Base-by-base conservation (phyloP, 2,797 vertebrate genomes). In the Labeo calbasu region DNA sequence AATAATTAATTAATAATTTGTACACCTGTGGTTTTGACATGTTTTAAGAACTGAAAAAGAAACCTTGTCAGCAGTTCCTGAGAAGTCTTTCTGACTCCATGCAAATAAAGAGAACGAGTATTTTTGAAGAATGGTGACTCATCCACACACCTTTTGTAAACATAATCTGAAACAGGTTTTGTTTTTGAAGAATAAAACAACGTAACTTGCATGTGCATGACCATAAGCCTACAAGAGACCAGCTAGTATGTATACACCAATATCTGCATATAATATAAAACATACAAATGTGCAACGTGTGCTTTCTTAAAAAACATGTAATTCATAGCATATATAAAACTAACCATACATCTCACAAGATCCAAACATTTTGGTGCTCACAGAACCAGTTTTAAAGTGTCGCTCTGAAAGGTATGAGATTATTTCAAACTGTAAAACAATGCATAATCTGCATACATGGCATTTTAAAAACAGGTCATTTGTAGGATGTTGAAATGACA, bases 101-200 rank as follows among this genome's bases (percentile, higher is more conserved):
- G 65, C 28, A 66, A 19, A 17, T 36, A 19, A 46, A 25, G n/a
- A 71, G n/a, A 71, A 25, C 12, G 28, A 19, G 46, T 53, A 36
- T 53, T 21, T 73, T 25, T 75, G 12, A 53, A 75, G 17, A 75
- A 36, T 0, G 4, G 46, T 55, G 71, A 75, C 25, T 72, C 70
- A 28, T 50, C 48, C 25, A 75, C 71, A 53, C 17, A 75, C 71
- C 71, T 75, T 75, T 75, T 55, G 71, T 55, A 55, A 75, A 36
- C 71, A 73, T 32, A 55, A 75, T 36, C 10, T 75, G 17, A 53
- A 75, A 75, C 50, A 53, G 71, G 71, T 75, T 75, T 75, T 21
- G 25, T 75, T 32, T 32, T 32, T 36, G 28, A 32, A 36, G 32
- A 75, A 75, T 55, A 2, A 53, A 53, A 53, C 25, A 36, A 32